Conservation (phyloP, 1,140 invertebrate species). For the Nephotettix cincticeps region DNA sequence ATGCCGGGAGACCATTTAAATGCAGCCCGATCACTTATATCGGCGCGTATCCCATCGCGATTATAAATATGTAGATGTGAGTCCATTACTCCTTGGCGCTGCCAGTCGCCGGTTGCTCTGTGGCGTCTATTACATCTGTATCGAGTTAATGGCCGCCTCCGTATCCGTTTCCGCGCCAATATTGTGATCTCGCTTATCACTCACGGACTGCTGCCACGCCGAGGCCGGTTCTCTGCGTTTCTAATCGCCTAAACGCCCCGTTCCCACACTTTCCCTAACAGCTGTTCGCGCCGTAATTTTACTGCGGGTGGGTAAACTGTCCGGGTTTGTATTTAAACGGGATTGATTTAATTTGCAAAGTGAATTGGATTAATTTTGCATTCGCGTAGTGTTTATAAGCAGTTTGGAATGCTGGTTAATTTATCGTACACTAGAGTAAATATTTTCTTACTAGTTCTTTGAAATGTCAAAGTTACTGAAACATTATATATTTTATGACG, state of each 20-base stretch:
- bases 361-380: no score
- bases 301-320: no score
- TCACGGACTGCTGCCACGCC: no score
- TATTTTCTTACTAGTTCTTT: no score
- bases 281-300: neutral
- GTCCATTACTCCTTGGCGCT: neutral
- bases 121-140: constrained; percentile 2
- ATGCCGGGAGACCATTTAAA: neutral
- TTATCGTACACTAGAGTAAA: no score
- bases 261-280: constrained; percentile 3
- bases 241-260: neutral
- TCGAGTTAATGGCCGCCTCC: neutral
- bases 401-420: no score
- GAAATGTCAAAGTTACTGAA: no score
- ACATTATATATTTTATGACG: no score
- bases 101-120: neutral
- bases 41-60: neutral
- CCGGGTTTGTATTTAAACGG: no score
- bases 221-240: neutral
- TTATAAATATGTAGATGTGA: neutral
- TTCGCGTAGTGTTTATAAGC: no score
- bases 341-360: no score
- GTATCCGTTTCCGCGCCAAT: neutral
- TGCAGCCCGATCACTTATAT: neutral
- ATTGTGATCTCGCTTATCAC: neutral